phyloP scores from a whole-genome alignment of 2,113 vertebrate genomes.

The Rhipidura dahli region DNA sequence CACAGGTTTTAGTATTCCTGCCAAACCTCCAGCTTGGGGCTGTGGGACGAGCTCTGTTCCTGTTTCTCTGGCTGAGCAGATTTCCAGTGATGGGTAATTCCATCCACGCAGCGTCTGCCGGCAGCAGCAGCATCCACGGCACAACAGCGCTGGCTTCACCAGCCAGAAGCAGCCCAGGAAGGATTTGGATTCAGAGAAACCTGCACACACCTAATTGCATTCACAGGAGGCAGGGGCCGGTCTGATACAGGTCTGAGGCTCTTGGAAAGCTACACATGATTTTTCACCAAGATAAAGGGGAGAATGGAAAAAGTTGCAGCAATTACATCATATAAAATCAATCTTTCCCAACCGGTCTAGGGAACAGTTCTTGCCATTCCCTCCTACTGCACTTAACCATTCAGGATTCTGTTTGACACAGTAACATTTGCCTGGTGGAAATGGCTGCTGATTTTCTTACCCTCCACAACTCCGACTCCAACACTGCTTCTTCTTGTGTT shows the following conservation, averaged over 20 bases:
- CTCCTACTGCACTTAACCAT: not conserved
- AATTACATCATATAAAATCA: not conserved
- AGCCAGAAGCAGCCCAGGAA: not conserved
- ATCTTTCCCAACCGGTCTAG: not conserved
- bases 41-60: not conserved
- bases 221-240: not conserved
- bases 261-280: not conserved
- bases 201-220: not conserved
- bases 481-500: constrained; percentile 97
- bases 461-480: constrained; percentile 92
- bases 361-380: not conserved
- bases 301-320: not conserved
- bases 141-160: not conserved
- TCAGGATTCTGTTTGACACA: not conserved
- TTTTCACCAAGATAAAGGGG: not conserved
- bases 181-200: not conserved
- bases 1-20: not conserved
- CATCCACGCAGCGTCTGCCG: not conserved
- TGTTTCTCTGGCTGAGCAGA: not conserved
- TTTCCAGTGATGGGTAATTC: not conserved
- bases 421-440: not conserved
- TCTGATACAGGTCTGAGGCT: not conserved
- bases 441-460: constrained; percentile 71
- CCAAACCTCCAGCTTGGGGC: not conserved
- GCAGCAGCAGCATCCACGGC: not conserved